Evolutionary conservation across 2,888 invertebrate species (phyloP).

Genomic region (Cryptocephalus primarius): DNA sequence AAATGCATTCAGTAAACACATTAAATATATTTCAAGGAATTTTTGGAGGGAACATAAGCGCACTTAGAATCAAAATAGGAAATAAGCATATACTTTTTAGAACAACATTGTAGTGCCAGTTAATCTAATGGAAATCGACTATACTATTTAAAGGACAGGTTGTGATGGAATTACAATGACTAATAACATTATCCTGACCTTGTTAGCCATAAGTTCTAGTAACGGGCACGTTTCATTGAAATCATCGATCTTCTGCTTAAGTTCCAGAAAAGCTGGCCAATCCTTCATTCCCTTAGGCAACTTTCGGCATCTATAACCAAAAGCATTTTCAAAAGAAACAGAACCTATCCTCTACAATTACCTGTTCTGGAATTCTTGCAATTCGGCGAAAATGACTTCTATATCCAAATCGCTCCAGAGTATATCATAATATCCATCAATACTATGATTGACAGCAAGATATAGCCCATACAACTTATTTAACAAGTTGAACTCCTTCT

Average conservation of each 20-base stretch:
- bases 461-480: constrained; percentile 74
- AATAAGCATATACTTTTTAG: too few species aligned
- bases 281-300: constrained; percentile 76
- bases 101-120: too few species aligned
- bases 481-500: constrained; percentile 73
- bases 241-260: constrained; percentile 83
- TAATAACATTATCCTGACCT: constrained; percentile 31
- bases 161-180: too few species aligned
- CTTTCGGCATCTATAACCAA: constrained; percentile 55
- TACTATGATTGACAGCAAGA: constrained; percentile 72
- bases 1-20: not conserved
- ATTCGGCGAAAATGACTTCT: constrained; percentile 65
- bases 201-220: constrained; percentile 79
- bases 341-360: constrained; percentile 23
- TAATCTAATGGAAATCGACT: too few species aligned
- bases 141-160: too few species aligned
- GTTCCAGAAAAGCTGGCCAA: constrained; percentile 77
- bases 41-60: too few species aligned
- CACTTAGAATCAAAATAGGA: too few species aligned
- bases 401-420: constrained; percentile 78
- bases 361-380: constrained; percentile 75
- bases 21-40: not conserved
- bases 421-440: constrained; percentile 77
- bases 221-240: constrained; percentile 82
- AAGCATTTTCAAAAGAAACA: not conserved